Conservation (phyloP, 1,140 invertebrate species). For the Oryctes rhinoceros region DNA sequence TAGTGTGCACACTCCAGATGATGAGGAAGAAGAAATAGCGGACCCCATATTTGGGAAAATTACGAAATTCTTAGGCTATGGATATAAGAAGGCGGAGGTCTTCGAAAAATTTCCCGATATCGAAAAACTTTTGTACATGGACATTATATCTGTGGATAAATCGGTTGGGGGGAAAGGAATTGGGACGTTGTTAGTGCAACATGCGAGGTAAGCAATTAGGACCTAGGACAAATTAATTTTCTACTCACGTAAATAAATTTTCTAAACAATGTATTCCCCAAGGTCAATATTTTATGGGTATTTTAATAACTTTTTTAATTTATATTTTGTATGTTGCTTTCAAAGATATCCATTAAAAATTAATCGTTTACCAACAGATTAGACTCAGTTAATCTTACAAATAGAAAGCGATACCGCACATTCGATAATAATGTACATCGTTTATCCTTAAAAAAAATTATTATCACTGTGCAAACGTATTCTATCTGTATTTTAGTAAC, state of each 20-base stretch:
- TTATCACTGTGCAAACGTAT: too few relatives aligned
- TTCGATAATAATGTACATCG: too few relatives aligned
- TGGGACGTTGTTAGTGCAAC: conserved; percentile 59
- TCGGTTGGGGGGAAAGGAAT: conserved; percentile 72
- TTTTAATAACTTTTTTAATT: too few relatives aligned
- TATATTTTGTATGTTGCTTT: too few relatives aligned
- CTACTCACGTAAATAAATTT: background rate
- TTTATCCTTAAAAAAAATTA: too few relatives aligned
- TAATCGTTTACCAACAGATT: too few relatives aligned
- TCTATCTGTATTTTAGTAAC: too few relatives aligned
- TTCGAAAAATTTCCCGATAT: conserved; percentile 67
- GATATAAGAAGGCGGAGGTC: conserved; percentile 66
- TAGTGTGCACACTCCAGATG: conserved; percentile 59
- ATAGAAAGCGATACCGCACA: too few relatives aligned
- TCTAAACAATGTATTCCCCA: background rate
- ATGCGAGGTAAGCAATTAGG: background rate
- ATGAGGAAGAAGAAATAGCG: conserved; percentile 48
- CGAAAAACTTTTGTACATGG: conserved; percentile 67
- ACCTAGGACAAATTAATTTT: background rate
- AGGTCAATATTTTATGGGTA: too few relatives aligned
- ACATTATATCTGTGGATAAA: conserved; percentile 72
- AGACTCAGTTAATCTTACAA: too few relatives aligned
- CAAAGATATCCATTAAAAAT: too few relatives aligned
- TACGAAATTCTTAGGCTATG: conserved; percentile 66
- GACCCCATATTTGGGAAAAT: conserved; percentile 58